Evolutionary conservation across 2,113 vertebrate genomes (phyloP).

Genomic region (Illadopsis cleaveri): DNA sequence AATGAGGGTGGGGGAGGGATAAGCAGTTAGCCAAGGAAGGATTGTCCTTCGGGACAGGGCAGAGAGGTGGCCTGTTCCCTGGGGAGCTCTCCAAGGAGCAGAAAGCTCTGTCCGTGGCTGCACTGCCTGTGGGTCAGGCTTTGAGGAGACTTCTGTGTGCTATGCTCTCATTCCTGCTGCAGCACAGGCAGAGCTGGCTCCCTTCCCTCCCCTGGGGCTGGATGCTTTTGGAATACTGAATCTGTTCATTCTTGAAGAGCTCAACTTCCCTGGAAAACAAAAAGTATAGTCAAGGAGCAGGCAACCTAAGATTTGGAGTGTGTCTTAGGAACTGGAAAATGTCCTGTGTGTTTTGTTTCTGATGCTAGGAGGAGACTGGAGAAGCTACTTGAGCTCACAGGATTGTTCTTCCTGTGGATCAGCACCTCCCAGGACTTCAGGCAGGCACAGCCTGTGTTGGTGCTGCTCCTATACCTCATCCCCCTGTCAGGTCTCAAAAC

Average conservation of each 20-base stretch:
- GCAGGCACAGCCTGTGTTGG: neutral
- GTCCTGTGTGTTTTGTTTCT: neutral
- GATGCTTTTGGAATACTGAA: neutral
- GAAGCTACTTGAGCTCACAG: neutral
- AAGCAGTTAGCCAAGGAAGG: neutral
- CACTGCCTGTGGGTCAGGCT: neutral
- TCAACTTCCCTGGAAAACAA: neutral
- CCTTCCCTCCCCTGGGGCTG: neutral
- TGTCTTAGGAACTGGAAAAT: neutral
- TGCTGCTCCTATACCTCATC: neutral
- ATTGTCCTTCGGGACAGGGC: neutral
- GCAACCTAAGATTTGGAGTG: neutral
- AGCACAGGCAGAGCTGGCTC: neutral
- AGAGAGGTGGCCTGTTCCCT: neutral
- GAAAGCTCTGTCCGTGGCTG: neutral
- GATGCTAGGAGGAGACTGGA: neutral
- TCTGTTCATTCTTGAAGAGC: neutral
- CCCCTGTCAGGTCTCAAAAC: neutral
- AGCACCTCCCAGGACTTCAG: neutral
- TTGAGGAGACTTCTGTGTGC: neutral
- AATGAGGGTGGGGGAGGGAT: neutral
- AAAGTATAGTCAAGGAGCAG: rapidly evolving
- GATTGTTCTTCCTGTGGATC: neutral
- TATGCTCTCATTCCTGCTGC: neutral
- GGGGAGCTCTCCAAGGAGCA: neutral